These are phyloP conservation scores for Xiphydria camelus DNA, from an alignment of 2,888 invertebrate species.

Conservation along the genomic window DNA sequence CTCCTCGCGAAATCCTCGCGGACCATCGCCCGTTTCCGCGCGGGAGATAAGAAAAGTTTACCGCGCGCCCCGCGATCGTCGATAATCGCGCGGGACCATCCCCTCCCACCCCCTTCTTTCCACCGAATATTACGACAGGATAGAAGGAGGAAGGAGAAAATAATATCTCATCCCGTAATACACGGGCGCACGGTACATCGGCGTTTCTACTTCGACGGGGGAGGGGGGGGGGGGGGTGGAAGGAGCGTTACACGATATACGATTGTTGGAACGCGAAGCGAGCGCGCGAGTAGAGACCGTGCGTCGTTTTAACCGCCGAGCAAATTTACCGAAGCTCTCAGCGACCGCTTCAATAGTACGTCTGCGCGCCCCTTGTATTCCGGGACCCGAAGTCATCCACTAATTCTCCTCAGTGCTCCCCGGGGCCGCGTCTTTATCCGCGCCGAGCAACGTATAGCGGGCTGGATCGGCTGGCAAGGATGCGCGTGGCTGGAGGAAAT, in stretches of 20 bases:
- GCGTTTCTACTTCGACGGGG: too few relatives aligned
- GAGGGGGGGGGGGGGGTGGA: too few relatives aligned
- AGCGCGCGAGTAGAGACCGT: too few relatives aligned
- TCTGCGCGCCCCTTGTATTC: constrained; percentile 7
- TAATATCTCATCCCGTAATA: too few relatives aligned
- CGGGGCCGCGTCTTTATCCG: constrained; percentile 24
- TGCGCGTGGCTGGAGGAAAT: background rate
- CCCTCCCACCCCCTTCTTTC: too few relatives aligned
- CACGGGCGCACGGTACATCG: too few relatives aligned
- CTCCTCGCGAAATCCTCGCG: background rate
- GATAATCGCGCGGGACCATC: background rate
- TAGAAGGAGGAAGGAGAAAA: too few relatives aligned
- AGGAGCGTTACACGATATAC: too few relatives aligned
- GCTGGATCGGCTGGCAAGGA: too few relatives aligned
- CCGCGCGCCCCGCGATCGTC: background rate
- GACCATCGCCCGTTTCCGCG: background rate
- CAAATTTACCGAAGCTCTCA: constrained; percentile 22
- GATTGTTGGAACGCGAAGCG: too few relatives aligned
- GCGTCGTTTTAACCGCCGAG: too few relatives aligned
- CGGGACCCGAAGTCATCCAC: constrained; percentile 27
- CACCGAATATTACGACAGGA: too few relatives aligned
- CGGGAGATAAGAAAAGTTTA: constrained; percentile 1
- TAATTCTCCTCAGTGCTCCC: constrained; percentile 30
- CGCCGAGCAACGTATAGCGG: constrained; percentile 8
- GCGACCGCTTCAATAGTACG: constrained; percentile 10